phyloP scores from a whole-genome alignment of 1,140 invertebrate species.

The Acyrthosiphon pisum region DNA sequence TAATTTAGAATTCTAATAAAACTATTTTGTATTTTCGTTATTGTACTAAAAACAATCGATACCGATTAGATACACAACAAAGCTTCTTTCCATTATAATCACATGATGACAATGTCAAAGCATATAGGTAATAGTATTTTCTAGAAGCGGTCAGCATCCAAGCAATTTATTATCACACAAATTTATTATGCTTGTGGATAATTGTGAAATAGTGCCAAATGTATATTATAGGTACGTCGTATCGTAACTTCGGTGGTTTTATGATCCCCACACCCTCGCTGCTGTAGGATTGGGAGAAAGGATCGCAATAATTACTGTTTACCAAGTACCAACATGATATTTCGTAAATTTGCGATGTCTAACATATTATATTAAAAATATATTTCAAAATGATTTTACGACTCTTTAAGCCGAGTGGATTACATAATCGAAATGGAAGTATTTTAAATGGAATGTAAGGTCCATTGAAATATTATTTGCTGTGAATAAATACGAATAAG shows the following conservation, averaged over 20 bases:
- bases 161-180: background rate
- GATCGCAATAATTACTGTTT: background rate
- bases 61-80: background rate
- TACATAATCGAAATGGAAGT: background rate
- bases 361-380: slow-evolving; percentile 1
- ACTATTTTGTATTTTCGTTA: background rate
- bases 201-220: background rate
- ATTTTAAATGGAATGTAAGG: background rate
- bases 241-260: background rate
- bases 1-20: background rate
- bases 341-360: background rate
- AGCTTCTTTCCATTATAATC: background rate
- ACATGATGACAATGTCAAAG: background rate
- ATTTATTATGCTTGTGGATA: background rate
- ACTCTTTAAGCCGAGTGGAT: background rate
- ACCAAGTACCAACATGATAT: background rate
- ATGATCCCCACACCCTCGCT: background rate
- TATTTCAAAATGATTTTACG: background rate
- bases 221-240: background rate
- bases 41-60: background rate
- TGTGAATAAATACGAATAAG: background rate
- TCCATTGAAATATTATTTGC: background rate
- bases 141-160: background rate
- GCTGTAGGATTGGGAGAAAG: background rate
- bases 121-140: background rate